phyloP scores from a whole-genome alignment of 1,140 invertebrate genomes.

The Drosophila tani region DNA sequence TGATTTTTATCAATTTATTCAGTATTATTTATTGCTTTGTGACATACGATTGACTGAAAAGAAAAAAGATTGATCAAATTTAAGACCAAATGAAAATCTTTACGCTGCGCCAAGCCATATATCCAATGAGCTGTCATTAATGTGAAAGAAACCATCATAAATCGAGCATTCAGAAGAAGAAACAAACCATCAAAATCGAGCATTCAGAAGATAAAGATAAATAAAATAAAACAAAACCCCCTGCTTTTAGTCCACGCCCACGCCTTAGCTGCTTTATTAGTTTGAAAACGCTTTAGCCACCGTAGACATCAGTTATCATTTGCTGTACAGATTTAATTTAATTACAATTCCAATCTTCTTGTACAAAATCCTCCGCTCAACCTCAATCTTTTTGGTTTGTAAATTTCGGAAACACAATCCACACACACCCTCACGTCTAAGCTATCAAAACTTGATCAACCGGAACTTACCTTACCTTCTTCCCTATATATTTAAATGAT shows the following conservation, averaged over 20 bases:
- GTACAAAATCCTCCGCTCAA: conserved; percentile 1
- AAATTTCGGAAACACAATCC: conserved; percentile 17
- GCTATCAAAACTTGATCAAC: conserved; percentile 32
- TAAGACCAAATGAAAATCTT: conserved; percentile 17
- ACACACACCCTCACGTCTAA: conserved; percentile 11
- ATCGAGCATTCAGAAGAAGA: not conserved
- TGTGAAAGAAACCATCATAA: conserved; percentile 1
- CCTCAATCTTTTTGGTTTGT: conserved; percentile 34
- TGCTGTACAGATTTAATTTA: conserved; percentile 46
- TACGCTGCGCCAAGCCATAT: conserved; percentile 35
- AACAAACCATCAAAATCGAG: not conserved
- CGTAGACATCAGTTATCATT: conserved; percentile 20
- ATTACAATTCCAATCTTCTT: conserved; percentile 25
- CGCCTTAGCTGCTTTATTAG: conserved; percentile 31
- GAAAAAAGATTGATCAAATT: conserved; percentile 15
- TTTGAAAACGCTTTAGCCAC: conserved; percentile 12
- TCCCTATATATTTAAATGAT: conserved; percentile 9
- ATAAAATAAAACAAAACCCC: conserved; percentile 14
- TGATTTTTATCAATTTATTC: conserved; percentile 72
- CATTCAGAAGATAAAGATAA: conserved; percentile 23
- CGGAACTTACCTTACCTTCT: conserved; percentile 53
- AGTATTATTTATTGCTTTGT: conserved; percentile 79
- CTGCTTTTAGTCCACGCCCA: conserved; percentile 25
- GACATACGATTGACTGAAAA: conserved; percentile 25
- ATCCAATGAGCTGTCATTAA: conserved; percentile 28